These are phyloP conservation scores for Calcarius ornatus DNA, from an alignment of 2,113 vertebrate genomes.

Conservation along the genomic window DNA sequence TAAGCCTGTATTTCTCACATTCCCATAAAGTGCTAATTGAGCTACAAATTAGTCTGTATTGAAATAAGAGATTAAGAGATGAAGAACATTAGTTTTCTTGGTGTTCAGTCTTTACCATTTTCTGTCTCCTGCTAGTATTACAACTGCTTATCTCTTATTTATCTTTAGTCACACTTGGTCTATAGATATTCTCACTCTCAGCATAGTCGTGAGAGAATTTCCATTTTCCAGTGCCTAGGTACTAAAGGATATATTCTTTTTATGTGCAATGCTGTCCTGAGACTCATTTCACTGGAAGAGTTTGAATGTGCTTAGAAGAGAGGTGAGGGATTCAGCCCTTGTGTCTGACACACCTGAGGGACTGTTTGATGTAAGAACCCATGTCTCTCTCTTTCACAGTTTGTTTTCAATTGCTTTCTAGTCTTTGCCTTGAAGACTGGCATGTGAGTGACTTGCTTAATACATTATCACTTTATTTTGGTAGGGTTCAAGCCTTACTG, in stretches of 20 bases:
- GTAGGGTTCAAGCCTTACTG: background rate
- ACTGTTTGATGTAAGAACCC: background rate
- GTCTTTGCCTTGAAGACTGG: background rate
- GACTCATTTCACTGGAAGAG: background rate
- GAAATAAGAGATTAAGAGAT: background rate
- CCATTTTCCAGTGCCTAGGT: background rate
- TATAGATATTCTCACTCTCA: background rate
- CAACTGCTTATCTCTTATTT: background rate
- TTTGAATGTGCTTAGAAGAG: background rate
- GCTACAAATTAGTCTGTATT: background rate
- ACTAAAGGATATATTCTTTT: background rate
- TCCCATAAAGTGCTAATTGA: background rate
- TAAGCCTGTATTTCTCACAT: background rate
- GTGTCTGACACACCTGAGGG: background rate
- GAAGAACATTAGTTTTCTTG: background rate
- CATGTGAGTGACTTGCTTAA: background rate
- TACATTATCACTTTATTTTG: background rate
- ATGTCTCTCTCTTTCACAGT: background rate
- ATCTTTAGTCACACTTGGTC: background rate
- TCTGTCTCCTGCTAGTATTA: background rate
- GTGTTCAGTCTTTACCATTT: background rate
- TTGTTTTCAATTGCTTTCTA: background rate
- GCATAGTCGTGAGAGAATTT: background rate
- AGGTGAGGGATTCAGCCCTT: background rate
- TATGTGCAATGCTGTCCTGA: background rate